Percentiles rank a stretch among this genome's conserved stretches.
Conservation (phyloP, 2,888 invertebrate genomes). For the Melinopterus prodromus region DNA sequence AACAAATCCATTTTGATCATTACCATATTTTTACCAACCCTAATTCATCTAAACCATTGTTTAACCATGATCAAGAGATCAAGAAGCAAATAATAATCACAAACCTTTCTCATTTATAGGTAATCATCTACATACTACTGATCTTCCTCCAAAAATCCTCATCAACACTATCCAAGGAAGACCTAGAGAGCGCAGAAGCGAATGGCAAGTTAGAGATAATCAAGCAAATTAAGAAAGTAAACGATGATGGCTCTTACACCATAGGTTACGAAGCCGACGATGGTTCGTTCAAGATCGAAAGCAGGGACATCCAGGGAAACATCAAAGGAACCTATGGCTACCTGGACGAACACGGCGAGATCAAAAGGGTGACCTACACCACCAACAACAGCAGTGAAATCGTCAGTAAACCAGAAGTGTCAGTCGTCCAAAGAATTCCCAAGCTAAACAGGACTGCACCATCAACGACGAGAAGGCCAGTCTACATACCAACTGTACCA, state of each 20-base stretch:
- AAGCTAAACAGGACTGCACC: conserved; percentile 58
- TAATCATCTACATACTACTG: not conserved
- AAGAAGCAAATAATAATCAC: not conserved
- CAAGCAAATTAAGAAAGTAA: conserved; percentile 81
- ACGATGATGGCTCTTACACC: conserved; percentile 85
- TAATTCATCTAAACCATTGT: no score
- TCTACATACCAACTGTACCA: conserved; percentile 65
- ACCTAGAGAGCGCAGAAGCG: conserved; percentile 69
- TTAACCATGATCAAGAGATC: no score
- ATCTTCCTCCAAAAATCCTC: not conserved
- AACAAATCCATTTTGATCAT: no score
- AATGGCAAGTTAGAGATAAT: conserved; percentile 80
- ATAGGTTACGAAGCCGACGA: conserved; percentile 87
- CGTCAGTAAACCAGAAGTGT: conserved; percentile 56
- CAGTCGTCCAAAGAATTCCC: conserved; percentile 58
- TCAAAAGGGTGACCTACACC: conserved; percentile 81
- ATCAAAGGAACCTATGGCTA: conserved; percentile 87
- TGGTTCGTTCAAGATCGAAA: conserved; percentile 86
- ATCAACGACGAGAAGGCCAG: conserved; percentile 66
- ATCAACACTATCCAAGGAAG: conserved; percentile 58
- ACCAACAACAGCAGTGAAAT: conserved; percentile 66
- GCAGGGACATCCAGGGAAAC: conserved; percentile 79
- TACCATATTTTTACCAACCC: no score
- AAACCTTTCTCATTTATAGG: not conserved
- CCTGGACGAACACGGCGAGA: conserved; percentile 78